Evolutionary conservation across 2,113 vertebrate genomes (phyloP), one percentile per base, ranked within the genome.

Genomic region (Perca flavescens): DNA sequence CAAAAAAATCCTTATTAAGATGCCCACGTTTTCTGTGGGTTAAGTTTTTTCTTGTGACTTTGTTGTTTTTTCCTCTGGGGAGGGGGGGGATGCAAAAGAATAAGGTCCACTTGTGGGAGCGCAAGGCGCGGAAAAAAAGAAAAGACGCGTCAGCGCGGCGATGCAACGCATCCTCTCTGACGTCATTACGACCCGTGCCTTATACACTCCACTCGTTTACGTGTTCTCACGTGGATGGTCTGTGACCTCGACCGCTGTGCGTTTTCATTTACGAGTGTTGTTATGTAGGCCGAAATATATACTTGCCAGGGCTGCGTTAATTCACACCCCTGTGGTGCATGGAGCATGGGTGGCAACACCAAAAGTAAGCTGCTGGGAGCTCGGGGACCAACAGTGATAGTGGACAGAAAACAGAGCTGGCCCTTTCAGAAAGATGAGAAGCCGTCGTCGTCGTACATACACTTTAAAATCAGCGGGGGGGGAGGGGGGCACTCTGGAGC

Each of bases 21-120:
- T 90, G 60, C 95, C 94, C 95, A 96, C 95, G 95, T 96, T 96
- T 96, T 96, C 94, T 92, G 95, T 96, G 95, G 95, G 95, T 89
- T 83, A 84, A 84, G 80, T 92, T 91, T 89, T 80, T 91, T 81
- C 80, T 88, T 86, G 66, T 86, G 74, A 77, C 50, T 77, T 86
- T 76, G 53, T 83, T 83, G 75, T 89, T 91, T 88, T 84, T 84
- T 81, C 81, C 82, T 78, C 70, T 70, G 56, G 87, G 83, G 47
- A 60, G 12, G 52, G 82, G 71, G 6, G 84, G 79, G 86, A 80
- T 84, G 76, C 85, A 82, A 89, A 91, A 92, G 63, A 77, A 83
- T 10, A 31, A 75, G 90, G 94, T 92, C 89, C 92, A 92, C 84
- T 75, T 77, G 86, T 92, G 86, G 77, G 85, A 89, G 92, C 85